Conservation (phyloP, 2,113 vertebrate genomes). For the Dasyornis broadbenti region DNA sequence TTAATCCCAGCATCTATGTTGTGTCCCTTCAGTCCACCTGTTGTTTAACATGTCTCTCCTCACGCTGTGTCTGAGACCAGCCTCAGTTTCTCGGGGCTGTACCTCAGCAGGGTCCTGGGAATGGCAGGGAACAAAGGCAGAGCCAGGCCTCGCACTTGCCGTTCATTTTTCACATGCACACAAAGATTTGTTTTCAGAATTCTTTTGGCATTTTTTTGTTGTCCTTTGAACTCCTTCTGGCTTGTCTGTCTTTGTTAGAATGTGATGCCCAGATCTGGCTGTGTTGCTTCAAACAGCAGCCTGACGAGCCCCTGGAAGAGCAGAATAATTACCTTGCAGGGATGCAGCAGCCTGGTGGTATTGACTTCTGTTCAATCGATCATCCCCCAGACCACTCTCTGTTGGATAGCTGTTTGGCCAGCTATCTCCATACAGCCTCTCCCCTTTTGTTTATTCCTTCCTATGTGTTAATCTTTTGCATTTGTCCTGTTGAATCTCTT, state of each 20-base stretch:
- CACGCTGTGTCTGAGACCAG: not conserved
- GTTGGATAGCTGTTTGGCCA: conserved; percentile 21
- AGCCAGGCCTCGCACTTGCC: rapidly evolving
- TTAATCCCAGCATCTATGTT: not conserved
- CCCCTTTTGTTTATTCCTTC: conserved; percentile 64
- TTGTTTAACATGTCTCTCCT: not conserved
- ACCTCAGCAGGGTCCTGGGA: not conserved
- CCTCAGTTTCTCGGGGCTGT: not conserved
- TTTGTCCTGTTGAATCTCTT: conserved; percentile 61
- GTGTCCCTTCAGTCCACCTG: not conserved
- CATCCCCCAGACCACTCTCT: conserved; percentile 31
- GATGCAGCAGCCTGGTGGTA: conserved; percentile 48
- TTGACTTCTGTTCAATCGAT: conserved; percentile 59
- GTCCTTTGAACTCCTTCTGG: conserved; percentile 24
- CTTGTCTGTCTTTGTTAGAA: conserved; percentile 35
- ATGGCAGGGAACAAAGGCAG: not conserved
- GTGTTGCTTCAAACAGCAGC: conserved; percentile 16
- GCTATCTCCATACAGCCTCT: conserved; percentile 50
- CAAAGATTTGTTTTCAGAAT: not conserved
- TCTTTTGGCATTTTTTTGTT: not conserved
- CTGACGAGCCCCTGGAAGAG: not conserved
- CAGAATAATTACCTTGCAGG: conserved; percentile 57
- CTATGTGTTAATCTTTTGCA: conserved; percentile 55
- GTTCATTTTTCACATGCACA: not conserved
- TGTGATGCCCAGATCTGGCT: conserved; percentile 5